phyloP scores from a whole-genome alignment of 1,140 invertebrate genomes.

The Agrypnia vestita region DNA sequence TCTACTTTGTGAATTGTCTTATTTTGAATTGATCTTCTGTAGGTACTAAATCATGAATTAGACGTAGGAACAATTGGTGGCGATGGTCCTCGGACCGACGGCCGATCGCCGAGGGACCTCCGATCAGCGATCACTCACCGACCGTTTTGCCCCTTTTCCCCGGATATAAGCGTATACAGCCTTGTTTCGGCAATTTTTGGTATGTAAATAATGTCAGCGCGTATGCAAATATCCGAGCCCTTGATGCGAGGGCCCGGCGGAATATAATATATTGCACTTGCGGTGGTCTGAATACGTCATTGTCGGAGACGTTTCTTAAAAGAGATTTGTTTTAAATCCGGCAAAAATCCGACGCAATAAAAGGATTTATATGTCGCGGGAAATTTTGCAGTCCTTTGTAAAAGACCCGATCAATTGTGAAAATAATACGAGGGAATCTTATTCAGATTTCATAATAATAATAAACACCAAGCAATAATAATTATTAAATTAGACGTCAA shows the following conservation, averaged over 20 bases:
- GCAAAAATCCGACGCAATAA: neutral
- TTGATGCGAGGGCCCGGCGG: slow-evolving; percentile 31
- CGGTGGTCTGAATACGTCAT: slow-evolving; percentile 52
- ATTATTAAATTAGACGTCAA: no score
- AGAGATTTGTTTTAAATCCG: slow-evolving; percentile 37
- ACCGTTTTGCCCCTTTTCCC: neutral
- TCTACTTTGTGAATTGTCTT: no score
- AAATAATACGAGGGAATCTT: neutral
- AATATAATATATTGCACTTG: slow-evolving; percentile 45
- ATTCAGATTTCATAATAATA: neutral
- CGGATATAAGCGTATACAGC: slow-evolving; percentile 34
- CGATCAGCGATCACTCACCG: slow-evolving; percentile 6
- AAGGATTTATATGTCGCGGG: slow-evolving; percentile 25
- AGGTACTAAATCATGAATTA: slow-evolving; percentile 21
- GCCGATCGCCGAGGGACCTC: slow-evolving; percentile 13
- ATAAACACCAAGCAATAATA: no score
- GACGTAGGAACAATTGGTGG: neutral
- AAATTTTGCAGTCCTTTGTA: slow-evolving; percentile 7
- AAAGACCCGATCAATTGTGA: neutral
- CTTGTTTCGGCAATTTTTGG: slow-evolving; percentile 43
- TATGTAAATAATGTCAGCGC: slow-evolving; percentile 39
- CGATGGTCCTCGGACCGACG: neutral
- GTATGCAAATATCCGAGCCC: slow-evolving; percentile 36
- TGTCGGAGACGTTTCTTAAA: slow-evolving; percentile 7
- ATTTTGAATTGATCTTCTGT: neutral